phyloP scores from a whole-genome alignment of 2,113 vertebrate species.

The Aegithalos caudatus region DNA sequence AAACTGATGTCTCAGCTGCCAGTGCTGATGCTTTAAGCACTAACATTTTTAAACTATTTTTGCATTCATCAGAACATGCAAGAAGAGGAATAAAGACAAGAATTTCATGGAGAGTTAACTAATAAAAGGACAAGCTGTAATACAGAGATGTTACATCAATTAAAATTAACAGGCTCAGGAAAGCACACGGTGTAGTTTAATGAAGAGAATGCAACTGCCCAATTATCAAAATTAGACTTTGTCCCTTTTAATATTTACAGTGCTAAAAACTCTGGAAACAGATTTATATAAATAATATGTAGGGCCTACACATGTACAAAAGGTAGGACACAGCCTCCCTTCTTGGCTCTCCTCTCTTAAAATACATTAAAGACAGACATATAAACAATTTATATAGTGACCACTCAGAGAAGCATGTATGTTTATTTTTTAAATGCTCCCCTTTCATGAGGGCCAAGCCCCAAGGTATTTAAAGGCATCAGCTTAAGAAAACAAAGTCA shows the following conservation, averaged over 20 bases:
- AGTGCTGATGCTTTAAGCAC: background rate
- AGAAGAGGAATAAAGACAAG: background rate
- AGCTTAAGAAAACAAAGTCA: background rate
- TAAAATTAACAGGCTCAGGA: background rate
- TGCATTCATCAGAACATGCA: background rate
- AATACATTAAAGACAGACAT: background rate
- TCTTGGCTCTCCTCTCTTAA: background rate
- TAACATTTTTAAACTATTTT: background rate
- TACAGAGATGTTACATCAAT: background rate
- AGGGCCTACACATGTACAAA: background rate
- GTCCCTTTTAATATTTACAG: background rate
- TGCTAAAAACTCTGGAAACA: background rate
- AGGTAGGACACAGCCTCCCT: background rate
- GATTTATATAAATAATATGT: background rate
- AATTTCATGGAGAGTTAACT: background rate
- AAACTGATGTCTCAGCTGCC: slow-evolving; percentile 1
- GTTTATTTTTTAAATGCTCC: background rate
- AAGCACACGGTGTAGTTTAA: background rate
- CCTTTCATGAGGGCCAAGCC: background rate
- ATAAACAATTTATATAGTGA: background rate
- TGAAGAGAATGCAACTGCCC: background rate
- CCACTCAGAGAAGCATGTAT: background rate
- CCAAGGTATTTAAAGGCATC: background rate
- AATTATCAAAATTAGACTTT: background rate
- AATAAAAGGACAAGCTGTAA: background rate